These are phyloP conservation scores for Meghimatium bilineatum DNA, from an alignment of 2,888 invertebrate species.

Conservation along the genomic window DNA sequence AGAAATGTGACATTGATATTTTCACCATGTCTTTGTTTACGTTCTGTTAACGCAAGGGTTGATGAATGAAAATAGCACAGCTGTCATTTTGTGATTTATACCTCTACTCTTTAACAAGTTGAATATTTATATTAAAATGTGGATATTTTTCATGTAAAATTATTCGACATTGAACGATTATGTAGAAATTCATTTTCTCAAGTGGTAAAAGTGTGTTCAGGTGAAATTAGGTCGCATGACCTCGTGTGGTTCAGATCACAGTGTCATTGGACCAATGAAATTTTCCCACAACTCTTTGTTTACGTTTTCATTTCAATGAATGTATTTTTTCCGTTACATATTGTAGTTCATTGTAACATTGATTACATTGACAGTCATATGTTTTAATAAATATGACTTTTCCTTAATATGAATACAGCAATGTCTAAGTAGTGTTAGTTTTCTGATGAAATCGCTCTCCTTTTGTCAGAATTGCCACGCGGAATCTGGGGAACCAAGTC, in stretches of 20 bases:
- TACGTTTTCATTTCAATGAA: constrained; percentile 38
- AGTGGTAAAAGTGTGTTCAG: constrained; percentile 9
- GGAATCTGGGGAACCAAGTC: constrained; percentile 15
- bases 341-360: neutral
- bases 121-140: constrained; percentile 6
- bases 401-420: neutral
- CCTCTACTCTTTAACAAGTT: neutral
- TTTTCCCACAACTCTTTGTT: constrained; percentile 50
- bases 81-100: constrained; percentile 13
- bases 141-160: neutral
- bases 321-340: neutral
- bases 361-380: neutral
- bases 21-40: constrained; percentile 70
- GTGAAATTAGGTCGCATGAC: constrained; percentile 53
- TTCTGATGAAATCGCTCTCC: neutral
- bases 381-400: neutral
- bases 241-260: constrained; percentile 36
- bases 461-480: constrained; percentile 34
- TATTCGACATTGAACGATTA: neutral
- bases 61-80: constrained; percentile 47
- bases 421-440: neutral
- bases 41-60: constrained; percentile 59
- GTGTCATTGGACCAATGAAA: constrained; percentile 49
- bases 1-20: constrained; percentile 45
- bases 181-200: neutral